Percentiles rank a stretch among this genome's conserved stretches.
These are phyloP conservation scores for Poecilia wingei DNA, from an alignment of 2,797 vertebrate species.

Conservation along the genomic window DNA sequence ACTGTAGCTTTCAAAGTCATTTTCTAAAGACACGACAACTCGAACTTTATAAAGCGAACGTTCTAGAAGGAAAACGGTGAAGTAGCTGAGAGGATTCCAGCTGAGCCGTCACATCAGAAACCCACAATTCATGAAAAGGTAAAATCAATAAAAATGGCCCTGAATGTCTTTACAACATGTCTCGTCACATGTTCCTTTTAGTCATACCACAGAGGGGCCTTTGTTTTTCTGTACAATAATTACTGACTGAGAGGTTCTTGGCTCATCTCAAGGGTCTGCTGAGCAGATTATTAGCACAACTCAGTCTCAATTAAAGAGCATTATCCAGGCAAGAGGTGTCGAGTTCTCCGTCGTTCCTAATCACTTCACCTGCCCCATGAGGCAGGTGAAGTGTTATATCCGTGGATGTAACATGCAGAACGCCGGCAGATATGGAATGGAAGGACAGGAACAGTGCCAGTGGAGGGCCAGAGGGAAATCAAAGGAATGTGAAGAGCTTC, in stretches of 20 bases:
- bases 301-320: slow-evolving; percentile 60
- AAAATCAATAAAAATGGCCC: slow-evolving; percentile 4
- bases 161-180: slow-evolving; percentile 3
- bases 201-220: slow-evolving; percentile 21
- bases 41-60: neutral
- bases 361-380: slow-evolving; percentile 39
- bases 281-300: slow-evolving; percentile 37
- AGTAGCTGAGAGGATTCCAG: neutral
- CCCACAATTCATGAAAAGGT: neutral
- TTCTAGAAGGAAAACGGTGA: neutral
- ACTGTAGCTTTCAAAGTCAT: neutral
- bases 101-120: slow-evolving; percentile 1
- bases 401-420: slow-evolving; percentile 2
- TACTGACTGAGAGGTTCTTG: slow-evolving; percentile 42
- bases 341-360: slow-evolving; percentile 39
- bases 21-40: neutral
- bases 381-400: neutral
- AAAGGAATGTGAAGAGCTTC: neutral
- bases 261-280: slow-evolving; percentile 46
- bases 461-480: neutral
- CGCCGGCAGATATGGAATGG: neutral
- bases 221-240: slow-evolving; percentile 33
- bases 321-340: slow-evolving; percentile 57
- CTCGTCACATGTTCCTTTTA: slow-evolving; percentile 12
- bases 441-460: neutral